Conservation (phyloP, 1,140 invertebrate genomes). For the Babylonia areolata region DNA sequence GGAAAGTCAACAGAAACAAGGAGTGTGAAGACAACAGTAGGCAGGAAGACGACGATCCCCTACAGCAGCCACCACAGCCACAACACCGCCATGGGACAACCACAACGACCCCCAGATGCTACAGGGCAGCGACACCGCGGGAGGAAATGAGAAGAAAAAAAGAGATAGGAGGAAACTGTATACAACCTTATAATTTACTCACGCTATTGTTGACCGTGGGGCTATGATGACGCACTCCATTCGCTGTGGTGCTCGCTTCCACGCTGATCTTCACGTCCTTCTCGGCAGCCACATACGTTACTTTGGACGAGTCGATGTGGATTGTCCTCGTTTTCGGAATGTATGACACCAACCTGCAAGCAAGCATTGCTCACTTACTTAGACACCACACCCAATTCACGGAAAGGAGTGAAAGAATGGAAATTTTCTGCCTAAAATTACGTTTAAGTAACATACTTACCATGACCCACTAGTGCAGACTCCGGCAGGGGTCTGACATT, state of each 20-base stretch:
- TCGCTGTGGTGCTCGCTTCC: slow-evolving; percentile 85
- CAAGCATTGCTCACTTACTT: no score
- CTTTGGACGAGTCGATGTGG: slow-evolving; percentile 70
- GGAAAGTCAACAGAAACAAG: no score
- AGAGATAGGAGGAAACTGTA: slow-evolving; percentile 23
- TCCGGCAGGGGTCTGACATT: no score
- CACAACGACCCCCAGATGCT: not conserved
- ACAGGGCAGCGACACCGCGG: not conserved
- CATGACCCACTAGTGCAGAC: no score
- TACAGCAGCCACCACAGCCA: not conserved
- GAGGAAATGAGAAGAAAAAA: not conserved
- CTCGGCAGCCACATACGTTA: slow-evolving; percentile 76
- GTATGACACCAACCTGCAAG: slow-evolving; percentile 73
- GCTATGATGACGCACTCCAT: slow-evolving; percentile 88
- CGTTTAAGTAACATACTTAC: no score
- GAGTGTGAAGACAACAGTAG: no score
- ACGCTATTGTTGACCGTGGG: slow-evolving; percentile 76
- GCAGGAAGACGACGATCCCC: no score
- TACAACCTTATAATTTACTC: slow-evolving; percentile 55
- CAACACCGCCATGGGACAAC: not conserved
- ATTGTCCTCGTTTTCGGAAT: slow-evolving; percentile 75
- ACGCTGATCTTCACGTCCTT: slow-evolving; percentile 97
- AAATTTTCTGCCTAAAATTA: no score
- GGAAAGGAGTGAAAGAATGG: no score
- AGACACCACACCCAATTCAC: no score